phyloP scores from a whole-genome alignment of 2,113 vertebrate species.

The Sterna hirundo region DNA sequence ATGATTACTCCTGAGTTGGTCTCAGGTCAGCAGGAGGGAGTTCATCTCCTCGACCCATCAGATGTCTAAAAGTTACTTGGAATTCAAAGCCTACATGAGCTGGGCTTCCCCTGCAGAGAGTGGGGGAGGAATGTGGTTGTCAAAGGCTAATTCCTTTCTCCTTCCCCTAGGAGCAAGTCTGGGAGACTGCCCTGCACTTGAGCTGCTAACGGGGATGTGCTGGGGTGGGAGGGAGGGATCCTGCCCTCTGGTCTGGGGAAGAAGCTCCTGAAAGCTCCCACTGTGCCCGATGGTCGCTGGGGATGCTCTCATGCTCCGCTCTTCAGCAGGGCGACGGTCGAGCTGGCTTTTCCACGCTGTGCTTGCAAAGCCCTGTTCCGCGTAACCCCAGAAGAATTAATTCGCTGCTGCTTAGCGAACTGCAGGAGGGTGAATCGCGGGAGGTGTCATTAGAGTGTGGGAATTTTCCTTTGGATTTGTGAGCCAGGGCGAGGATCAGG shows the following conservation, averaged over 20 bases:
- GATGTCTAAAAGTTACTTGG: background rate
- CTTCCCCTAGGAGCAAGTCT: background rate
- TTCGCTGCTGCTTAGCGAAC: background rate
- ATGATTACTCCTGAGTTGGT: background rate
- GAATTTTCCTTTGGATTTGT: background rate
- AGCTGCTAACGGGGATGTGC: background rate
- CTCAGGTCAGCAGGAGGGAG: background rate
- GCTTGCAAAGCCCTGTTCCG: background rate
- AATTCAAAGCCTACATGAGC: background rate
- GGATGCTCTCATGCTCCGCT: background rate
- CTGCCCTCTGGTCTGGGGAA: background rate
- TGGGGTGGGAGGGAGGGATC: background rate
- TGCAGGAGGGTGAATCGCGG: background rate
- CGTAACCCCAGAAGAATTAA: background rate
- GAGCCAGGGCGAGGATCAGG: background rate
- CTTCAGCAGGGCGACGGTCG: rapidly evolving
- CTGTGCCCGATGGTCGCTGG: background rate
- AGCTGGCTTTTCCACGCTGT: background rate
- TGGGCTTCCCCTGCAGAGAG: background rate
- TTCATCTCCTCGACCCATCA: background rate
- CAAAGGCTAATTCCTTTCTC: background rate
- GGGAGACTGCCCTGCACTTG: background rate
- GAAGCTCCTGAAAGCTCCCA: background rate
- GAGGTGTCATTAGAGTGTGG: background rate
- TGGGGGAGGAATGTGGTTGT: background rate